Base-by-base conservation (phyloP, 2,797 vertebrate genomes). In the Girardinus metallicus region DNA sequence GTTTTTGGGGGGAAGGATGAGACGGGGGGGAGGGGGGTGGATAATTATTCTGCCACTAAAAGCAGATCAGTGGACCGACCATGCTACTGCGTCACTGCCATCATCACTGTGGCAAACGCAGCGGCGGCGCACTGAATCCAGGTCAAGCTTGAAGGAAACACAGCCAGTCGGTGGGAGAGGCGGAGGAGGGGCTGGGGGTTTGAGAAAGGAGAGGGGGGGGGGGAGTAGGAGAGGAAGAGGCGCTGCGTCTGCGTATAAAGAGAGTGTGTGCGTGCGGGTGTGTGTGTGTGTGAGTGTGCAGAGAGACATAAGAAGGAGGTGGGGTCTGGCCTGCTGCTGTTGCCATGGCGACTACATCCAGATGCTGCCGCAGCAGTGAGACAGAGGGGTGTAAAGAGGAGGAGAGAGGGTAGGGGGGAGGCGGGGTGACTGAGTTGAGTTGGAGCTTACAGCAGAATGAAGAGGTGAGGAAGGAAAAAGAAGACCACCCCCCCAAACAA, bases 281-380 rank as follows among this genome's bases (percentile, higher is more conserved):
- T 7, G 47, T 21, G 18, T 8, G 47, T 44, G 77, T 60, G 75
- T 60, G 70, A 76, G 83, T 76, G 78, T 62, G 77, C 21, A 16
- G 73, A 62, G 78, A 73, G 78, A 75, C 68, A 72, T 44, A 68
- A 62, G 36, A 53, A 87, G 82, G 86, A 86, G 89, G 92, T 86
- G 91, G 92, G 92, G 89, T 91, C 90, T 91, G 92, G 83, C 90
- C 92, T 66, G 26, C 88, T 90, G 87, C 86, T 94, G 94, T 95
- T 95, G 87, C 94, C 86, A 95, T 95, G 92, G 88, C 43, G 82
- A 95, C 93, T 83, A 93, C 87, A 94, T 95, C 94, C 94, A 95
- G 94, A 94, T 95, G 94, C 94, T 94, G 93, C 85, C 55, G 89
- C 94, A 95, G 93, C 92, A 94, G 88, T 86, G 84, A 79, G 88